Evolutionary conservation across 2,113 vertebrate species (phyloP).

Genomic region (Dipodomys merriami): DNA sequence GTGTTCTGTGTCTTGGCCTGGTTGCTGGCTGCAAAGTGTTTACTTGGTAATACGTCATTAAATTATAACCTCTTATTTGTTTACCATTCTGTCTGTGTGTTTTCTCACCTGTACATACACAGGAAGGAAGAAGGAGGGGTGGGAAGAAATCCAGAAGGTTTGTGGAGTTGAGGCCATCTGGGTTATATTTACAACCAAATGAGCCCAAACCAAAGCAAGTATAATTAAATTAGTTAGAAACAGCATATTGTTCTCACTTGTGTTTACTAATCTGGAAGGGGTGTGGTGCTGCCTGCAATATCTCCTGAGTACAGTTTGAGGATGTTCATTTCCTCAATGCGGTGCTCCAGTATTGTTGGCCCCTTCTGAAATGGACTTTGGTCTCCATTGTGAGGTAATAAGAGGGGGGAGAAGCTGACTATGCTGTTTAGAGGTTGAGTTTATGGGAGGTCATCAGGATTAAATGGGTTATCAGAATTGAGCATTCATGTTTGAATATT

Average conservation of each 20-base stretch:
- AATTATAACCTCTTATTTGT: not conserved
- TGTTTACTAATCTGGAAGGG: slow-evolving; percentile 5
- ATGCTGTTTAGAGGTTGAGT: not conserved
- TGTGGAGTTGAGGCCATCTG: slow-evolving; percentile 47
- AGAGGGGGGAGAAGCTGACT: not conserved
- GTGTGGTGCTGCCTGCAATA: not conserved
- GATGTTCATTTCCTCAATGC: not conserved
- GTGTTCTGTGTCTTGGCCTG: not conserved
- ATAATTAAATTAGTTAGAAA: slow-evolving; percentile 56
- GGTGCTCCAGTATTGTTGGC: not conserved
- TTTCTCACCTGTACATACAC: not conserved
- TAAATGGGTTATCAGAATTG: not conserved
- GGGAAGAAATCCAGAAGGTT: slow-evolving; percentile 39
- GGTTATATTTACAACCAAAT: slow-evolving; percentile 54
- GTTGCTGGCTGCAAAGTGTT: not conserved
- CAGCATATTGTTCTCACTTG: slow-evolving; percentile 19
- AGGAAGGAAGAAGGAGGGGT: not conserved
- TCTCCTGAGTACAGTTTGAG: slow-evolving; percentile 19
- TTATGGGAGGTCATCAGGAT: not conserved
- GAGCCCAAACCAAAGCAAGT: slow-evolving; percentile 56
- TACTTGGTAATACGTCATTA: slow-evolving; percentile 15
- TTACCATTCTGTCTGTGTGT: not conserved
- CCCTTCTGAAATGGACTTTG: not conserved
- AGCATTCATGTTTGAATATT: not conserved
- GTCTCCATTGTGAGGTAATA: not conserved